Base-by-base conservation (phyloP, 2,797 vertebrate species). In the Anolis apletophallus region DNA sequence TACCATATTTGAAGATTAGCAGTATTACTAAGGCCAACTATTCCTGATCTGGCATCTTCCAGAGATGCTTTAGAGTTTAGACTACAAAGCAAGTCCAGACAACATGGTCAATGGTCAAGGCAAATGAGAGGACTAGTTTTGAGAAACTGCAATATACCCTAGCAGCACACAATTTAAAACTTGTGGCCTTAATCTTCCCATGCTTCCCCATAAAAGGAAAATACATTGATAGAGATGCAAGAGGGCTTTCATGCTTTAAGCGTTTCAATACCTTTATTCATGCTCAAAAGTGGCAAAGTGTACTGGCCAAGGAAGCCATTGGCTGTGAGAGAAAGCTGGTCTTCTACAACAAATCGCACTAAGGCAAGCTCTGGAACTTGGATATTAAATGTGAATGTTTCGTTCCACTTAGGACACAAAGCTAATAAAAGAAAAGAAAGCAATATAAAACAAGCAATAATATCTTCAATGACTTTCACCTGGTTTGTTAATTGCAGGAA, bases 281-380 rank as follows among this genome's bases (percentile, higher is more conserved):
- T 93, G 94, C 97, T 97, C 85, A 89, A 92, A 92, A 99, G 93
- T 88, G 98, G 98, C 92, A 98, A 93, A 2, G 97, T 98, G 93
- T 97, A 98, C 92, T 98, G 98, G 68, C 97, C 98, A 55, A 98
- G 95, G 88, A 98, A 97, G 13, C 98, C 97, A 4, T 96, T 98
- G 93, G 86, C 93, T 81, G 94, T 34, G 59, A 97, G 26, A 54
- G 96, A 93, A 1, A 95, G 80, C 86, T 97, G 97, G 89, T 96
- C 97, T 79, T 97, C 91, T 55, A 98, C 96, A 85, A 94, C 96
- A 95, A 98, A 98, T 54, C 97, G 97, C 77, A 99, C 57, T 87
- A 98, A 81, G 87, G 97, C 97, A 89, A 98, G 92, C 80, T 98
- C 97, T 4, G 98, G 98, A 82, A 97, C 92, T 8, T 94, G 94